A percentile compares a stretch with the other conserved stretches of the same genome.
These are phyloP conservation scores for Diarsia dahlii DNA, from an alignment of 2,888 invertebrate species.

Conservation along the genomic window DNA sequence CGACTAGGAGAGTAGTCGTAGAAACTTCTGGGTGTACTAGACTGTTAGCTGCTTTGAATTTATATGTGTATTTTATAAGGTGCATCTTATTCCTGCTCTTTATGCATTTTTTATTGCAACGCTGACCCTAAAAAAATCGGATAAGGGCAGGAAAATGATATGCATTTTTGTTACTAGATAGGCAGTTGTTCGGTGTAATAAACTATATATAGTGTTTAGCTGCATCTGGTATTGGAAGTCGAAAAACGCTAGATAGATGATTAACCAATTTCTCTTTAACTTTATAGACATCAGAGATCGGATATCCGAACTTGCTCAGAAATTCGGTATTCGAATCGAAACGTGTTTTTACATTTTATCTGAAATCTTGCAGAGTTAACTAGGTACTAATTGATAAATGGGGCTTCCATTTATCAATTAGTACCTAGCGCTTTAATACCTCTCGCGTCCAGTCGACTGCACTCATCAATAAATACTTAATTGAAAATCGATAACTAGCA, in stretches of 20 bases:
- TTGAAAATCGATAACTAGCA: slow-evolving; percentile 30
- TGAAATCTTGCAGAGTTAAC: not conserved
- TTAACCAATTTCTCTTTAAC: not conserved
- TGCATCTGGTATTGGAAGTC: no score
- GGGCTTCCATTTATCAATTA: slow-evolving; percentile 4
- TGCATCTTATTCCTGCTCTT: not conserved
- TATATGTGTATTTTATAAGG: not conserved
- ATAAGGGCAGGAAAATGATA: not conserved
- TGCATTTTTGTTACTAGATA: not conserved
- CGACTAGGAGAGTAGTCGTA: not conserved
- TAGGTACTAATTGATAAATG: no score
- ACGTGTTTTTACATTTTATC: no score
- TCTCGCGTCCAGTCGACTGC: not conserved
- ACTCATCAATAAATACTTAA: slow-evolving; percentile 10
- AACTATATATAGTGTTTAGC: no score
- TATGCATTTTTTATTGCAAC: not conserved
- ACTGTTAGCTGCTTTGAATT: not conserved
- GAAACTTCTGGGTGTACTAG: no score
- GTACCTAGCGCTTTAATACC: not conserved
- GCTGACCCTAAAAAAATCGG: not conserved
- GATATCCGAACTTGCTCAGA: not conserved
- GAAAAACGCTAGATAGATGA: no score
- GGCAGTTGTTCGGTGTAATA: no score
- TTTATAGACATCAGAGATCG: not conserved
- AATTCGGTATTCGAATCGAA: not conserved